phyloP scores from a whole-genome alignment of 1,140 invertebrate genomes.

The Drosophila serrata region DNA sequence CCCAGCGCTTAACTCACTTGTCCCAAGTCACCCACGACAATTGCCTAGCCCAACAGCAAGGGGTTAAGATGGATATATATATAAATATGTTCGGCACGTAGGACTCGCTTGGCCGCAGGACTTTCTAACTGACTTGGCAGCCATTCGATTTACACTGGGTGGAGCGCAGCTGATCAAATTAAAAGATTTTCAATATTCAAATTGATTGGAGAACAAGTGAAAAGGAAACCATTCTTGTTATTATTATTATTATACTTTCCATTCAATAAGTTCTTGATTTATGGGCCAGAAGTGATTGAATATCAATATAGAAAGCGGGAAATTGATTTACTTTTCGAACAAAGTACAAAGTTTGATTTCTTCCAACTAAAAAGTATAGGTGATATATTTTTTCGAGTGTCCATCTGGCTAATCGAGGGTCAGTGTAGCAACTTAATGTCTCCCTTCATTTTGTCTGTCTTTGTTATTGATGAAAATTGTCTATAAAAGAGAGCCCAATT shows the following conservation, averaged over 20 bases:
- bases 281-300: slow-evolving; percentile 3
- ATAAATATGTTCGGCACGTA: slow-evolving; percentile 14
- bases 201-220: slow-evolving; percentile 27
- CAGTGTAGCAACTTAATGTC: slow-evolving; percentile 54
- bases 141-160: slow-evolving; percentile 41
- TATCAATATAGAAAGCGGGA: not conserved
- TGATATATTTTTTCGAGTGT: slow-evolving; percentile 17
- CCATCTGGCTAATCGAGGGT: slow-evolving; percentile 5
- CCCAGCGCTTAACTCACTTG: slow-evolving; percentile 65
- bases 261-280: slow-evolving; percentile 9
- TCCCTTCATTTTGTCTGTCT: slow-evolving; percentile 25
- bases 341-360: not conserved
- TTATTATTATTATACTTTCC: slow-evolving; percentile 14
- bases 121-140: slow-evolving; percentile 48
- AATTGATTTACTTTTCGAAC: not conserved
- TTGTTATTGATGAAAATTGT: slow-evolving; percentile 78
- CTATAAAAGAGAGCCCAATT: slow-evolving; percentile 66
- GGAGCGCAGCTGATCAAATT: slow-evolving; percentile 18
- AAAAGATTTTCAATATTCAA: slow-evolving; percentile 42
- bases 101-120: slow-evolving; percentile 14
- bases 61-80: slow-evolving; percentile 28
- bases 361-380: not conserved
- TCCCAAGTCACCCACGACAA: slow-evolving; percentile 48
- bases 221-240: slow-evolving; percentile 29
- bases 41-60: slow-evolving; percentile 31